A percentile compares a stretch with the other conserved stretches of the same genome.
Conservation (phyloP, 2,888 invertebrate species). For the Brachylomia viminalis region DNA sequence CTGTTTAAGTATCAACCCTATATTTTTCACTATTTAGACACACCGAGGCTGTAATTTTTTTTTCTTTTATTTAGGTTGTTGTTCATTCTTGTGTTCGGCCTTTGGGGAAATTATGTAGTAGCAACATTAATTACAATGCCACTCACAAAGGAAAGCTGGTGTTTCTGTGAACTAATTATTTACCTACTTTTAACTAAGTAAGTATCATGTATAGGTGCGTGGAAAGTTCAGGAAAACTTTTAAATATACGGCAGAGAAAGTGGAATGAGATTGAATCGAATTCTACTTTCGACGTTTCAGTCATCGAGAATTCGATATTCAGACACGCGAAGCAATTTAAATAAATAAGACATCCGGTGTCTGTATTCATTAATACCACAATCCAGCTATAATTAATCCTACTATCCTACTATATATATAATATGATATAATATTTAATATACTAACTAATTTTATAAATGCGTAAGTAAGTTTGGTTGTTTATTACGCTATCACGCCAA, state of each 20-base stretch:
- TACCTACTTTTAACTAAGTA: conserved; percentile 24
- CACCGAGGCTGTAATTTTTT: conserved; percentile 62
- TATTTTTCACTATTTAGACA: conserved; percentile 70
- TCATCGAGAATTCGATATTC: conserved; percentile 5
- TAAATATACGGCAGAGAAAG: conserved; percentile 5
- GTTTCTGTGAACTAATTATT: conserved; percentile 45
- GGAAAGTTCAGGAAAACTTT: conserved; percentile 3
- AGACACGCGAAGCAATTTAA: conserved; percentile 39
- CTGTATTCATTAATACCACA: not conserved
- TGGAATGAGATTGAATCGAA: conserved; percentile 31
- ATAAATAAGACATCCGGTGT: conserved; percentile 38
- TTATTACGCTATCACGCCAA: no score
- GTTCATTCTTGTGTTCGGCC: conserved; percentile 60
- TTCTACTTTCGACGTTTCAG: conserved; percentile 21
- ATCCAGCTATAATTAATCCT: no score
- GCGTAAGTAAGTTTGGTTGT: no score
- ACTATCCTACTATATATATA: no score
- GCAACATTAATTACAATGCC: conserved; percentile 61
- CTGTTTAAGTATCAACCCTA: conserved; percentile 69
- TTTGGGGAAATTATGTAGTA: conserved; percentile 63
- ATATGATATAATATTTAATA: no score
- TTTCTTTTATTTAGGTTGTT: conserved; percentile 61
- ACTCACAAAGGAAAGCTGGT: conserved; percentile 40
- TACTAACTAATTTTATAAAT: no score
- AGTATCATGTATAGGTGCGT: not conserved